phyloP scores from a whole-genome alignment of 2,888 invertebrate genomes.

The Eupeodes latifasciatus region DNA sequence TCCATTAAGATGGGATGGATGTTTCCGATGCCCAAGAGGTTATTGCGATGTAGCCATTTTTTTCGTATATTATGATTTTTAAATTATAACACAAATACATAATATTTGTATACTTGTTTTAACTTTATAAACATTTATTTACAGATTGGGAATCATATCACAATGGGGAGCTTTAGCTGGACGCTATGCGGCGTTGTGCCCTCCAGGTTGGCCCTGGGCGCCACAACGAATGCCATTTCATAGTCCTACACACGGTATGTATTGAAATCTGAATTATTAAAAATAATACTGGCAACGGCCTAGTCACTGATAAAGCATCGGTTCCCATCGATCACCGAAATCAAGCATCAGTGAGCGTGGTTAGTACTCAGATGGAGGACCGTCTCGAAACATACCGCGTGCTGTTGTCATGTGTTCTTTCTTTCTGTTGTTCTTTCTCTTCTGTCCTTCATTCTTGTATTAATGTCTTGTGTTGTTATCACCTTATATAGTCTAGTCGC shows the following conservation, averaged over 20 bases:
- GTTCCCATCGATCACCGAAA: too few relatives aligned
- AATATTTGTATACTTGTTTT: background rate
- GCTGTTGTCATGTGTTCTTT: too few relatives aligned
- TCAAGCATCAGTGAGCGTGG: too few relatives aligned
- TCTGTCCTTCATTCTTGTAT: too few relatives aligned
- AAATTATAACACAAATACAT: background rate
- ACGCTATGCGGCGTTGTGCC: conserved; percentile 89
- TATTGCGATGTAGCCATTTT: background rate
- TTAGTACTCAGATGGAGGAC: too few relatives aligned
- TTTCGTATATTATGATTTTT: background rate
- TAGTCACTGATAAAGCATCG: too few relatives aligned
- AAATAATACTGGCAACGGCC: too few relatives aligned
- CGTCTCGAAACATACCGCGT: too few relatives aligned
- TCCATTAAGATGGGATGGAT: conserved; percentile 63
- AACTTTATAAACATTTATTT: conserved; percentile 80
- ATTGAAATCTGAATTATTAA: background rate
- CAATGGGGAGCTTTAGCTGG: conserved; percentile 92
- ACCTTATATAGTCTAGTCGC: too few relatives aligned
- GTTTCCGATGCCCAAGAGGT: conserved; percentile 29
- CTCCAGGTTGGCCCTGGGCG: conserved; percentile 88
- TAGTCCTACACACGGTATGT: conserved; percentile 89
- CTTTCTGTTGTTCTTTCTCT: too few relatives aligned
- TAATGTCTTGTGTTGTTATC: too few relatives aligned
- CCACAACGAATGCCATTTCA: conserved; percentile 84
- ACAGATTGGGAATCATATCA: conserved; percentile 92